phyloP scores from a whole-genome alignment of 2,113 vertebrate genomes.

The Myotis yumanensis region DNA sequence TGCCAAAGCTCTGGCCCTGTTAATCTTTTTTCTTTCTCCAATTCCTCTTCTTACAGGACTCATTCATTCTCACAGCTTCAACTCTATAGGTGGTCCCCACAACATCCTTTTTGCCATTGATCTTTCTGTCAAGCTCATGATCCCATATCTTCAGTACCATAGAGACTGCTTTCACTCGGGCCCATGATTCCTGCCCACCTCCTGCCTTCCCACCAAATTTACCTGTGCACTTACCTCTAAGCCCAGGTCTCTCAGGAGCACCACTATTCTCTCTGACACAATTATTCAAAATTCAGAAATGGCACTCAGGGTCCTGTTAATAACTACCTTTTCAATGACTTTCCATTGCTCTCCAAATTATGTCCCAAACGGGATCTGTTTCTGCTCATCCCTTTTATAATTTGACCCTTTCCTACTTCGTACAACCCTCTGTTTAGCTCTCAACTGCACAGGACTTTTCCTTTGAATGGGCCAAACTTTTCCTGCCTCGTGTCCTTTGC shows the following conservation, averaged over 20 bases:
- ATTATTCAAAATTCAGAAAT: not conserved
- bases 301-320: not conserved
- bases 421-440: not conserved
- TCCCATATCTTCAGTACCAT: not conserved
- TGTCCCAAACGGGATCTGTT: not conserved
- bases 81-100: rapidly evolving
- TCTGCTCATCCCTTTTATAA: not conserved
- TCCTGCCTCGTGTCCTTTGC: not conserved
- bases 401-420: not conserved
- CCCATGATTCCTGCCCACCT: not conserved
- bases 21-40: not conserved
- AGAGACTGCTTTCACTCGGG: not conserved
- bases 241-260: not conserved
- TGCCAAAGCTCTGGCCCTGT: not conserved
- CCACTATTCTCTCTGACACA: not conserved
- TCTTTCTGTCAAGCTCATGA: not conserved
- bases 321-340: not conserved
- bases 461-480: rapidly evolving
- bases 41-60: not conserved
- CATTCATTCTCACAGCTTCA: not conserved
- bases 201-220: not conserved
- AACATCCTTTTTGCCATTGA: not conserved
- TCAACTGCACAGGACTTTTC: not conserved
- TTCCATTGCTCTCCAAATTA: not conserved
- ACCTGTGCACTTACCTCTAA: not conserved